phyloP scores from a whole-genome alignment of 2,888 invertebrate species.

The Syrphus vitripennis region DNA sequence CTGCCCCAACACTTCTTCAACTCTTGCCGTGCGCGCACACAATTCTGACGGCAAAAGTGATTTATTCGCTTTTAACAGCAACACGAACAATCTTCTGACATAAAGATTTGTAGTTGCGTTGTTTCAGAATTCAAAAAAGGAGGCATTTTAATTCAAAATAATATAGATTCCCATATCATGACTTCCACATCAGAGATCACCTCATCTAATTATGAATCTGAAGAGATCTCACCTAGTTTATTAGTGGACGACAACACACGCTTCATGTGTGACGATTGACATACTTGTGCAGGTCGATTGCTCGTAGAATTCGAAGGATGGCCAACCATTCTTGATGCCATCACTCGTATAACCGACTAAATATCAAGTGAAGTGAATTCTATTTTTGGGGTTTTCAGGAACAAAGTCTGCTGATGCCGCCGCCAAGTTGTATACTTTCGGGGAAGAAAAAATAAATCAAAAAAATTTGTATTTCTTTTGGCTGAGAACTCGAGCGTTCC shows the following conservation, averaged over 20 bases:
- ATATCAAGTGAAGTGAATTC: constrained; percentile 60
- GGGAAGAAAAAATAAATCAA: constrained; percentile 60
- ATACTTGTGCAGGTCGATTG: constrained; percentile 61
- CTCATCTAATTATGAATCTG: constrained; percentile 41
- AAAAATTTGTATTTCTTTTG: constrained; percentile 51
- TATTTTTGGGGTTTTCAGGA: constrained; percentile 59
- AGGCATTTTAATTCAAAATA: constrained; percentile 41
- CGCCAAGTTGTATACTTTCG: constrained; percentile 52
- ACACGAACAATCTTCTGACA: constrained; percentile 54
- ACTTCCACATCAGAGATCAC: constrained; percentile 20
- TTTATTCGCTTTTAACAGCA: constrained; percentile 71
- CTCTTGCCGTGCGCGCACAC: constrained; percentile 14
- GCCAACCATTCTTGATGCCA: constrained; percentile 37
- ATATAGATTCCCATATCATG: constrained; percentile 27
- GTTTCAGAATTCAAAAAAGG: constrained; percentile 2
- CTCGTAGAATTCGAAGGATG: constrained; percentile 39
- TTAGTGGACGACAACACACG: constrained; percentile 59
- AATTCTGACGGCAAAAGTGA: constrained; percentile 59
- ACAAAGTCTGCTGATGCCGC: constrained; percentile 47
- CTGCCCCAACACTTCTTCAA: constrained; percentile 10
- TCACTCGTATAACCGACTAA: constrained; percentile 33
- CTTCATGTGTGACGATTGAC: constrained; percentile 62
- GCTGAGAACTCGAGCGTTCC: constrained; percentile 64
- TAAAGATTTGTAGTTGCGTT: constrained; percentile 73
- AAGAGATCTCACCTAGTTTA: constrained; percentile 65